phyloP scores from a whole-genome alignment of 1,140 invertebrate species.

The Drosophila bocqueti region DNA sequence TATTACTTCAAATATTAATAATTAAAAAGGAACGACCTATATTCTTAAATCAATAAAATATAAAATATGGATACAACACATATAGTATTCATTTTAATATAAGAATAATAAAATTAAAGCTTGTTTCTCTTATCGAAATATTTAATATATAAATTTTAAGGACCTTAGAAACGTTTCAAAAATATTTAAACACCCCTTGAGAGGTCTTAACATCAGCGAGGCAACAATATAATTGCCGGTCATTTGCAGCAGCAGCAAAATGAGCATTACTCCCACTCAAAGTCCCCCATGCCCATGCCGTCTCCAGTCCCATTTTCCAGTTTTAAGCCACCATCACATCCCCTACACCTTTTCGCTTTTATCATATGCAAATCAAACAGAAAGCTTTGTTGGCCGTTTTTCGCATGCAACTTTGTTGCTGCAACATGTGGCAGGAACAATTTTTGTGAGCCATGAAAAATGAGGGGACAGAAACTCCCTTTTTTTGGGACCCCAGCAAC shows the following conservation, averaged over 20 bases:
- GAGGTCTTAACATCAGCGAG: conserved; percentile 2
- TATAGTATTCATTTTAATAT: too few relatives aligned
- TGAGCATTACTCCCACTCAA: conserved; percentile 46
- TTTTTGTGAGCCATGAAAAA: conserved; percentile 11
- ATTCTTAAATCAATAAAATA: too few relatives aligned
- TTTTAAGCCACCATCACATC: neutral
- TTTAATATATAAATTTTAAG: neutral
- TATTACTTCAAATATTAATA: neutral
- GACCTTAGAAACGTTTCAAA: neutral
- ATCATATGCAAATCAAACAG: conserved; percentile 83
- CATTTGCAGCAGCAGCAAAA: conserved; percentile 81
- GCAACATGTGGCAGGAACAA: conserved; percentile 54
- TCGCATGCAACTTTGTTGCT: conserved; percentile 64
- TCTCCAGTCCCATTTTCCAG: conserved; percentile 1
- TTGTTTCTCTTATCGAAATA: neutral
- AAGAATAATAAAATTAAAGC: too few relatives aligned
- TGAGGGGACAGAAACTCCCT: neutral
- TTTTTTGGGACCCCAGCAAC: conserved; percentile 6
- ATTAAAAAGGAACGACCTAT: neutral
- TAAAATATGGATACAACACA: too few relatives aligned
- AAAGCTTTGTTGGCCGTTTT: conserved; percentile 37
- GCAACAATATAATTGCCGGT: conserved; percentile 80
- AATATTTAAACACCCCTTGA: neutral
- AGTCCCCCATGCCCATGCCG: neutral
- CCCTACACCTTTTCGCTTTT: conserved; percentile 35